Percentiles rank a stretch among this genome's conserved stretches.
These are phyloP conservation scores for Acanthopleura granulata DNA, from an alignment of 2,888 invertebrate genomes.

Conservation along the genomic window DNA sequence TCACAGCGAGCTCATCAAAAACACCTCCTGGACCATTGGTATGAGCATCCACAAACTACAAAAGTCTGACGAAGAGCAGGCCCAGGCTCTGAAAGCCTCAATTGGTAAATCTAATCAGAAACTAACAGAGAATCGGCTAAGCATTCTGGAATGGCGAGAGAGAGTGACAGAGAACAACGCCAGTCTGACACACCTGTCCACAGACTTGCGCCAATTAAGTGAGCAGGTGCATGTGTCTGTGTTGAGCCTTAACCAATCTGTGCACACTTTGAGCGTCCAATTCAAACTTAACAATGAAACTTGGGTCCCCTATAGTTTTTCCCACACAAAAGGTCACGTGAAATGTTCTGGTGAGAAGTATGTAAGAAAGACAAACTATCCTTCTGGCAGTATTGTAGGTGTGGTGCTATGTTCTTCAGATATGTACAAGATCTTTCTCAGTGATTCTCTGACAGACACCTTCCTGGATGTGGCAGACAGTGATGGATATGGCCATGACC, in stretches of 20 bases:
- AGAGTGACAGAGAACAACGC: background rate
- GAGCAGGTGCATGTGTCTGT: background rate
- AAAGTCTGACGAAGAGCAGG: background rate
- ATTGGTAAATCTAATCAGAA: background rate
- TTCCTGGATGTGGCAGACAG: constrained; percentile 22
- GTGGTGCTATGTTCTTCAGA: constrained; percentile 13
- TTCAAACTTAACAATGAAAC: constrained; percentile 3
- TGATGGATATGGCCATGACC: constrained; percentile 18
- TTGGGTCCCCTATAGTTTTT: constrained; percentile 3
- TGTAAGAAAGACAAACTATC: constrained; percentile 8
- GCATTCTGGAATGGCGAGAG: constrained; percentile 2
- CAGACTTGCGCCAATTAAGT: background rate
- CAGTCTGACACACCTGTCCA: background rate
- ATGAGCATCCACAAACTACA: background rate
- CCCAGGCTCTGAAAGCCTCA: background rate
- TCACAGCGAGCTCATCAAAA: background rate
- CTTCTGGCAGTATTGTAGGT: background rate
- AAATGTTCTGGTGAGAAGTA: constrained; percentile 18
- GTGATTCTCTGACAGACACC: constrained; percentile 5
- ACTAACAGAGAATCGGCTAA: background rate
- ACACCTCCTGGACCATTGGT: too few species aligned
- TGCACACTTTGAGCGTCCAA: background rate
- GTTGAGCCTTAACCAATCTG: background rate
- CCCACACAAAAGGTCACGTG: background rate
- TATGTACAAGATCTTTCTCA: constrained; percentile 21